Evolutionary conservation across 2,797 vertebrate genomes (phyloP).

Genomic region (Pantherophis alleghaniensis): DNA sequence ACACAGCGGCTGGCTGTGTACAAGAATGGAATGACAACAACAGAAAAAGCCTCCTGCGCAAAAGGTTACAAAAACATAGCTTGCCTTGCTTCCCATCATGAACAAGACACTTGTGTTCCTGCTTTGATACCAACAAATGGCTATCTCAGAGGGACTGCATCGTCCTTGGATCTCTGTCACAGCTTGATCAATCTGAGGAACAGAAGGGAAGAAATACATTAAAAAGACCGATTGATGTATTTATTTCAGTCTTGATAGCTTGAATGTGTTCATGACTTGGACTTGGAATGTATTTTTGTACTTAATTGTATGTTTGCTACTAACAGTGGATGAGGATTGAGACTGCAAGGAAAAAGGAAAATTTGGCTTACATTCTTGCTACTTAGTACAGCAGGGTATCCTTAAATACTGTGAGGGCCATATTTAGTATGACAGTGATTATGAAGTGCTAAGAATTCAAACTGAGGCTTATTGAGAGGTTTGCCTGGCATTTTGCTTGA

Average conservation of each 20-base stretch:
- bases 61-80: constrained; percentile 75
- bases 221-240: not conserved
- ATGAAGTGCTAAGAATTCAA: not conserved
- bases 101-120: constrained; percentile 14
- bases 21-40: constrained; percentile 49
- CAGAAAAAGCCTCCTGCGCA: constrained; percentile 47
- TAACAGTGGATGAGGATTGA: not conserved
- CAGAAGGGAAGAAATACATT: not conserved
- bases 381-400: not conserved
- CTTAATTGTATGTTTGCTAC: not conserved
- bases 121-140: constrained; percentile 1
- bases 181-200: constrained; percentile 14
- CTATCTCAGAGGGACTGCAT: not conserved
- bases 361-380: not conserved
- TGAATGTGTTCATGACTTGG: not conserved
- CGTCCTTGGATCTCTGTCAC: constrained; percentile 8
- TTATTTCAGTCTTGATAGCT: not conserved
- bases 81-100: constrained; percentile 56
- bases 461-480: not conserved
- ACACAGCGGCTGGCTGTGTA: constrained; percentile 68
- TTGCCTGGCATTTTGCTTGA: not conserved
- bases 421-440: not conserved
- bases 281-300: constrained; percentile 8
- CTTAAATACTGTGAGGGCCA: not conserved
- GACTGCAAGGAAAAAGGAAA: not conserved